Evolutionary conservation across 92 coral and sea anemone species (phyloP), one percentile per base, ranked within the genome.

Genomic region (Zoanthus solanderi): DNA sequence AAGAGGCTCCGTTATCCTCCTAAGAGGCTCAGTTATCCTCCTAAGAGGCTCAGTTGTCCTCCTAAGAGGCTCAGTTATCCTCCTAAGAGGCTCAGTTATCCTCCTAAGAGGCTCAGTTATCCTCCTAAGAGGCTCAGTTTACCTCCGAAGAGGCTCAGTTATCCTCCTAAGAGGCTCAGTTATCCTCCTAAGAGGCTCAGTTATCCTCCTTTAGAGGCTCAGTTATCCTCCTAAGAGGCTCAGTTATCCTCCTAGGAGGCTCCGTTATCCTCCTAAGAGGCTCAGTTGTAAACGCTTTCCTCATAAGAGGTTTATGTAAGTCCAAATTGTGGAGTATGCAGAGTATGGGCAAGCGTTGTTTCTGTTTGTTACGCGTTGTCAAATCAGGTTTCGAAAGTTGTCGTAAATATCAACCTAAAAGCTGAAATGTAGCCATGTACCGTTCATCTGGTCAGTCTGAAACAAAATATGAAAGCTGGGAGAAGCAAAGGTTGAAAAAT

Each of bases 51-150:
- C 76, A 83, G 69, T 83, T 83, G 48, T 83, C 87, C 87, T 78
- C 44, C 87, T 68, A 83, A 46, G 78, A 78, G 87, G 78, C 30
- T 31, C 13, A 45, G 52, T 84, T 69, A 46, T 84, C 88, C 72
- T 71, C 88, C 76, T 63, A 53, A 50, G 60, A 84, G 88, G 88
- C 72, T 84, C 79, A 72, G 72, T 84, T 84, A 84, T 84, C 79
- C 79, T 44, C 46, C 88, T 48, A 67, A 44, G 79, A 66, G 23
- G 79, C 88, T 67, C 73, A 45, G 52, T 66, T 69, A 46, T 84
- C 88, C 72, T 71, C 88, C 76, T 23, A 23, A 23, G 23, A 23
- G 23, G 23, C 23, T 0, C 23, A 23, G 23, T 23, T 23, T 23
- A 23, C 23, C 23, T 23, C 23, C 23, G 23, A 23, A 23, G 23